Percentiles rank a stretch among this genome's conserved stretches.
These are phyloP conservation scores for Leucoraja erinaceus DNA, from an alignment of 2,113 vertebrate genomes.

Conservation along the genomic window DNA sequence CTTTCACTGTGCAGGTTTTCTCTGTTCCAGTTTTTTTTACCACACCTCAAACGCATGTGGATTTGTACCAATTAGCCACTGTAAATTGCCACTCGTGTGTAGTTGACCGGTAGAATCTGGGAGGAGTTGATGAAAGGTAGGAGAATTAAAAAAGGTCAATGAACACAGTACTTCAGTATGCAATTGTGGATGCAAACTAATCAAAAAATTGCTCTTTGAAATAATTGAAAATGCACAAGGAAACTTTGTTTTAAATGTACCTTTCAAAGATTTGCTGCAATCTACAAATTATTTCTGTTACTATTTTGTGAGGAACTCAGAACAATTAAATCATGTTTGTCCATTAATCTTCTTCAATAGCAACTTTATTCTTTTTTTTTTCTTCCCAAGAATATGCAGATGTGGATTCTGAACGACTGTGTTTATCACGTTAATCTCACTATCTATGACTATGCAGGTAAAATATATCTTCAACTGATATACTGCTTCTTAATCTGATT, in stretches of 20 bases:
- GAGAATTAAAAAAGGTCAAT: too few relatives aligned
- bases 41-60: too few relatives aligned
- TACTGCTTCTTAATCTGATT: constrained; percentile 7
- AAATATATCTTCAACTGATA: neutral
- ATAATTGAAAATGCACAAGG: neutral
- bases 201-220: neutral
- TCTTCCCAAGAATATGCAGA: neutral
- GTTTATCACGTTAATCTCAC: constrained; percentile 28
- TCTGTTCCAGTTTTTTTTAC: too few relatives aligned
- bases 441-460: neutral
- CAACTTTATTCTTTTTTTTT: neutral
- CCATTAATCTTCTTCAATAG: neutral
- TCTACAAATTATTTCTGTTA: neutral
- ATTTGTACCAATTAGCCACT: too few relatives aligned
- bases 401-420: neutral
- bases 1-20: too few relatives aligned
- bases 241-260: neutral
- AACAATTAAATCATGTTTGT: neutral
- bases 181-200: neutral
- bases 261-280: neutral
- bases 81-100: too few relatives aligned
- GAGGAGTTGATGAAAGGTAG: too few relatives aligned
- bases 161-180: neutral
- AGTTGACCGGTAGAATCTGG: too few relatives aligned
- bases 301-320: neutral